phyloP scores from a whole-genome alignment of 2,113 vertebrate genomes.

The Rhynchopsitta pachyrhyncha region DNA sequence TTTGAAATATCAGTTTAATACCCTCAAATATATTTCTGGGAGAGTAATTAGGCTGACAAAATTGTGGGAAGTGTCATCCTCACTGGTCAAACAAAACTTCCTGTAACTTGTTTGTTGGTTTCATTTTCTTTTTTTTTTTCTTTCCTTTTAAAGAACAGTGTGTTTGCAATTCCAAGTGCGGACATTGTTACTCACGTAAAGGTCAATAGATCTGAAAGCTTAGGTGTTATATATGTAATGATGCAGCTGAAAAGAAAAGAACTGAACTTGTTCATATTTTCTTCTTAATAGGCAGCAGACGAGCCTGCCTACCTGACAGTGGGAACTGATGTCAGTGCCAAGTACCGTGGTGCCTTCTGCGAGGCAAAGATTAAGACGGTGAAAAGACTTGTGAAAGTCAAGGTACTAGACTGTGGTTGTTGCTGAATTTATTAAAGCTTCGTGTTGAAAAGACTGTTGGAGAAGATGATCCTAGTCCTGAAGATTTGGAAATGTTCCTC shows the following conservation, averaged over 20 bases:
- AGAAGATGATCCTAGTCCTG: not conserved
- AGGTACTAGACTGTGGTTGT: constrained; percentile 75
- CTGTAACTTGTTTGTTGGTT: not conserved
- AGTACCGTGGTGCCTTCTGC: constrained; percentile 98
- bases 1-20: not conserved
- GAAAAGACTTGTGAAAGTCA: constrained; percentile 97
- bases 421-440: not conserved
- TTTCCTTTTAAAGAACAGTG: not conserved
- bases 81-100: not conserved
- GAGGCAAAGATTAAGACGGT: constrained; percentile 99
- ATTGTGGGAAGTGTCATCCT: not conserved
- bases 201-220: not conserved
- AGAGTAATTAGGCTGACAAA: not conserved
- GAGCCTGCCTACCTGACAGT: constrained; percentile 99
- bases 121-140: not conserved
- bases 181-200: not conserved
- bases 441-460: not conserved
- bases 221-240: not conserved
- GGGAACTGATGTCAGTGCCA: constrained; percentile 98
- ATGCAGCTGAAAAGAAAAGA: not conserved
- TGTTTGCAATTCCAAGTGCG: not conserved
- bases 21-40: not conserved
- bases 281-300: constrained; percentile 86
- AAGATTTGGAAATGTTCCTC: not conserved
- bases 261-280: not conserved